Evolutionary conservation across 92 coral and sea anemone genomes (phyloP), one percentile per base, ranked within the genome.

Genomic region (Umimayanthus kanabou): DNA sequence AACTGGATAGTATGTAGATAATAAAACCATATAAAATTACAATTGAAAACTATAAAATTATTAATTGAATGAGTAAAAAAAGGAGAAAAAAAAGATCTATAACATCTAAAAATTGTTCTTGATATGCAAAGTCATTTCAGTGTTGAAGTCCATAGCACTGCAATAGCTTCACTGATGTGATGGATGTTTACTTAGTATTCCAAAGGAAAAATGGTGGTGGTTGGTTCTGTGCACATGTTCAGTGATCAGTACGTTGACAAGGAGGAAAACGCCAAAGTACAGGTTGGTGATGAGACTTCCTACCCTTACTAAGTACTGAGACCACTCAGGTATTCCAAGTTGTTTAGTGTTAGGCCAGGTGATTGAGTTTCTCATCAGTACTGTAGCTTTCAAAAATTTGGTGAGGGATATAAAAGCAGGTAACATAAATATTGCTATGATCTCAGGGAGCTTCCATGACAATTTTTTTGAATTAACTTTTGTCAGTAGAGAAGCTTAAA

Each of bases 201-300:
- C 84, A 96, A 93, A 83, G 99, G 99, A 42, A 97, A 95, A 85
- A 89, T 97, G 89, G 99, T 88, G 20, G 97, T 97, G 22, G 76
- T 97, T 49, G 99, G 98, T 8, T 97, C 99, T n/a, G 98, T 93
- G 11, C 99, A 97, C 91, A 95, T 95, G 95, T 97, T 97, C 90
- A 97, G 98, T 95, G 99, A 97, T 61, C 99, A 97, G 82, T 97
- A 97, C 77, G 87, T 97, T 76, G 99, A 97, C 90, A 97, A 97
- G 67, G 99, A 97, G 77, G 99, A 97, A 83, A 97, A 97, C 83
- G 92, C 96, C 72, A 97, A 97, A 91, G 94, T 97, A 39, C 99
- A 97, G 98, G 99, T 96, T 47, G 33, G 87, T 83, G 26, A 61
- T 20, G 22, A 61, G 69, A 61, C 26, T 61, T 61, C 5, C 3